phyloP scores from a whole-genome alignment of 2,797 vertebrate species.

The Spinibarbus caldwelli region DNA sequence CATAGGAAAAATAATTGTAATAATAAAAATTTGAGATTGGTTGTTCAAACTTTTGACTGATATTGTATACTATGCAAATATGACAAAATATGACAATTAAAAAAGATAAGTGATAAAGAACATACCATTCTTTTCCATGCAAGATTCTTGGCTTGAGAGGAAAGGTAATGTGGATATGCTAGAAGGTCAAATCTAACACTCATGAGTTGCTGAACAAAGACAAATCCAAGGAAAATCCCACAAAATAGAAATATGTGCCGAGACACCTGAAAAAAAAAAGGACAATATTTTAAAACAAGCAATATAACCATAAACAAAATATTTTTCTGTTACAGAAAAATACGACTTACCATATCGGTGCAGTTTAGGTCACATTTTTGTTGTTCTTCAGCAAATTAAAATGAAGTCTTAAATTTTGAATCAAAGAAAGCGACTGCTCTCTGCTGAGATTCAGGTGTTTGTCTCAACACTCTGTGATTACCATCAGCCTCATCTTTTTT shows the following conservation, averaged over 20 bases:
- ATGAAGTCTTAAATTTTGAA: background rate
- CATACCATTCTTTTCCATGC: slow-evolving; percentile 3
- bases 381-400: background rate
- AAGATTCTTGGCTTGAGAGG: background rate
- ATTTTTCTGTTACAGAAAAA: background rate
- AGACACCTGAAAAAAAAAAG: background rate
- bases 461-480: background rate
- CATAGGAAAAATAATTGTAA: background rate
- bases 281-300: too few species aligned
- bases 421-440: background rate
- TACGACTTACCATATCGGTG: background rate
- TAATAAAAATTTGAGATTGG: background rate
- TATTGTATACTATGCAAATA: background rate
- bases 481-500: background rate
- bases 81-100: background rate
- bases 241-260: background rate
- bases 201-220: slow-evolving; percentile 13
- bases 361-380: background rate
- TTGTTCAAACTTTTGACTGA: background rate
- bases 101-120: background rate
- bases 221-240: slow-evolving; percentile 28
- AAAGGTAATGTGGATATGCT: background rate
- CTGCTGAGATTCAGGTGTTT: background rate
- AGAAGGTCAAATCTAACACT: background rate
- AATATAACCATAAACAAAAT: background rate